Evolutionary conservation across 2,888 invertebrate genomes (phyloP).

Genomic region (Plebejus anna): DNA sequence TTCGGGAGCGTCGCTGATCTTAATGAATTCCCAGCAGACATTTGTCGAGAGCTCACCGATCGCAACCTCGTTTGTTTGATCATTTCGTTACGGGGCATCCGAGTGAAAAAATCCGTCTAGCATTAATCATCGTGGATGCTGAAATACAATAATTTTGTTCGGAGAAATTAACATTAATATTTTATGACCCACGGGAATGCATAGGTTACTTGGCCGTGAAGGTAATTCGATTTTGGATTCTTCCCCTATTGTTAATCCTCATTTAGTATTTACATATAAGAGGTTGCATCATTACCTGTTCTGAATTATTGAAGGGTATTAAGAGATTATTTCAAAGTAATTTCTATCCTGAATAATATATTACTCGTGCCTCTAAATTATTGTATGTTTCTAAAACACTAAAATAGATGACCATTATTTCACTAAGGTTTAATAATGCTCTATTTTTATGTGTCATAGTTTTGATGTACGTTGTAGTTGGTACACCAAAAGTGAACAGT

Average conservation of each 20-base stretch:
- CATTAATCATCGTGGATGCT: slow-evolving; percentile 72
- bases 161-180: slow-evolving; percentile 76
- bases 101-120: slow-evolving; percentile 70
- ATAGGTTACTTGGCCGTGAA: slow-evolving; percentile 35
- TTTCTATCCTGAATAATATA: background rate
- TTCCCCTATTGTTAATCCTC: slow-evolving; percentile 13
- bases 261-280: background rate
- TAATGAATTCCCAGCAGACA: slow-evolving; percentile 68
- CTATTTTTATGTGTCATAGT: background rate
- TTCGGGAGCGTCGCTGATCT: slow-evolving; percentile 42
- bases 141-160: slow-evolving; percentile 73
- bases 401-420: too few relatives aligned
- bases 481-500: background rate
- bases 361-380: too few relatives aligned
- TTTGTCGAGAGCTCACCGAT: slow-evolving; percentile 60
- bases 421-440: background rate
- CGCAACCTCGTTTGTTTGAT: slow-evolving; percentile 67
- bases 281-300: background rate
- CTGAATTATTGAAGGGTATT: background rate
- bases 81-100: slow-evolving; percentile 64
- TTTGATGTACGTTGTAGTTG: background rate
- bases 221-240: slow-evolving; percentile 10
- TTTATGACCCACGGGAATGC: slow-evolving; percentile 66
- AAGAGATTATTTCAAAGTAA: background rate
- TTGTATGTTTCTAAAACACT: background rate